Conservation (phyloP, 2,797 vertebrate species). For the Ataeniobius toweri region DNA sequence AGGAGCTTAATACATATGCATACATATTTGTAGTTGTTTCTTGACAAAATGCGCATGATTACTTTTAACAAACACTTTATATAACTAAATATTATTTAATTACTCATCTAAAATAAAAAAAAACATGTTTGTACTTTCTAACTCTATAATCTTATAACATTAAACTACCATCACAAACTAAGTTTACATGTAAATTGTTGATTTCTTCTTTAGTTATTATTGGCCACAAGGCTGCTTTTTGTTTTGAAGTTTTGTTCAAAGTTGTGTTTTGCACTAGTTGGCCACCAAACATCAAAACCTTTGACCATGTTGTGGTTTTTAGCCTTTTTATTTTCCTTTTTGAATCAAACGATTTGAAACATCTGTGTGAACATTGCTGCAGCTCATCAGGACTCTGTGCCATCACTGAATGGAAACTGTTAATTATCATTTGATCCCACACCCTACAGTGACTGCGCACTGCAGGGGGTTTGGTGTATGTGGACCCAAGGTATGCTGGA, state of each 20-base stretch:
- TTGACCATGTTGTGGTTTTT: slow-evolving; percentile 16
- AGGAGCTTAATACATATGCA: not conserved
- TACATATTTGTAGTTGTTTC: not conserved
- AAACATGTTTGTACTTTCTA: not conserved
- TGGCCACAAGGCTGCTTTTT: not conserved
- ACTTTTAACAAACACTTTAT: not conserved
- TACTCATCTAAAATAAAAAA: not conserved
- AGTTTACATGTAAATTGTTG: not conserved
- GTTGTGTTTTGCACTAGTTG: slow-evolving; percentile 21
- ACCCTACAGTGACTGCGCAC: slow-evolving; percentile 26
- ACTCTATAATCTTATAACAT: not conserved
- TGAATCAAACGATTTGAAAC: slow-evolving; percentile 50
- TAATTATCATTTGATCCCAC: slow-evolving; percentile 58
- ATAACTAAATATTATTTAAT: not conserved
- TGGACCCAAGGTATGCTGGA: slow-evolving; percentile 46
- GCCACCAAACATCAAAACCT: slow-evolving; percentile 19
- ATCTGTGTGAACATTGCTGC: slow-evolving; percentile 35
- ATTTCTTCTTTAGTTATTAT: not conserved
- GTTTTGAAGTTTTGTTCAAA: slow-evolving; percentile 3
- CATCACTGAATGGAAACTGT: slow-evolving; percentile 40
- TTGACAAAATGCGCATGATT: not conserved
- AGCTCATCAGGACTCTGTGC: slow-evolving; percentile 41
- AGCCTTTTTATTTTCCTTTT: slow-evolving; percentile 14
- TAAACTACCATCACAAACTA: not conserved
- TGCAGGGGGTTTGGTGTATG: slow-evolving; percentile 27